These are phyloP conservation scores for Myotis yumanensis DNA, from an alignment of 2,113 vertebrate genomes.

Conservation along the genomic window DNA sequence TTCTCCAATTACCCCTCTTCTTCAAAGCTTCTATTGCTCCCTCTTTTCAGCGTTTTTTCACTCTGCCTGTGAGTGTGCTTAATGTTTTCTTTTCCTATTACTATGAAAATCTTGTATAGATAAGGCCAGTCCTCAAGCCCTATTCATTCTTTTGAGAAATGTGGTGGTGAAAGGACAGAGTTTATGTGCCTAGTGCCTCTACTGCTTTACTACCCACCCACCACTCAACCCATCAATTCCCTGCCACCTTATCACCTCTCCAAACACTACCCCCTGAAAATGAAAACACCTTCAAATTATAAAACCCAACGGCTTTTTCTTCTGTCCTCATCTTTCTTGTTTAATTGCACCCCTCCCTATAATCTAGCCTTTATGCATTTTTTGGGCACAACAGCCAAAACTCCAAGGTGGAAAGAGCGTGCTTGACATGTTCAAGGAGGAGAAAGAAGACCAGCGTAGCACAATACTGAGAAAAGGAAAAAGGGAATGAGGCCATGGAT, in stretches of 20 bases:
- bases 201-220: background rate
- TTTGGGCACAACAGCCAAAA: background rate
- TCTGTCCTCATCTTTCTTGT: background rate
- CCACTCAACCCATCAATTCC: background rate
- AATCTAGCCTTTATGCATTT: background rate
- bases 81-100: background rate
- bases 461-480: constrained; percentile 7
- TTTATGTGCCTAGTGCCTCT: background rate
- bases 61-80: background rate
- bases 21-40: background rate
- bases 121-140: background rate
- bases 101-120: background rate
- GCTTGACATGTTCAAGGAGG: background rate
- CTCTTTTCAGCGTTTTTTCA: background rate
- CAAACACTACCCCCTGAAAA: background rate
- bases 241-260: background rate
- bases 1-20: background rate
- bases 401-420: background rate
- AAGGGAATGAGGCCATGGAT: background rate
- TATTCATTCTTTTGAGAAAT: background rate
- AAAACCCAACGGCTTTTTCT: background rate
- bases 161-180: background rate
- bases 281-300: background rate
- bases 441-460: background rate
- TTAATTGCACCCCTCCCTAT: background rate